These are phyloP conservation scores for Cephus spinipes DNA, from an alignment of 2,888 invertebrate genomes.

Conservation along the genomic window DNA sequence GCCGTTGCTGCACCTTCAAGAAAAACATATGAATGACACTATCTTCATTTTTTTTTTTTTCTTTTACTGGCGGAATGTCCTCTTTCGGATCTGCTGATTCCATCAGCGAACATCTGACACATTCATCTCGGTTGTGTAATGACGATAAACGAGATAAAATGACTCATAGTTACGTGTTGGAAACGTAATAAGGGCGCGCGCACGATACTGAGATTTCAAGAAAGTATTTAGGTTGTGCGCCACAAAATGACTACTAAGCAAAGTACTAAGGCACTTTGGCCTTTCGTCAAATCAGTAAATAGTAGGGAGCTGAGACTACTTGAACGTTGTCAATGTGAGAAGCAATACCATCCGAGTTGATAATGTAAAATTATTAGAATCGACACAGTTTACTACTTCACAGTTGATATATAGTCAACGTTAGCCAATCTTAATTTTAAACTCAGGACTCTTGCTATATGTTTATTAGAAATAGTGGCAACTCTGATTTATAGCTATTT, in stretches of 20 bases:
- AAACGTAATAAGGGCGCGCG: not conserved
- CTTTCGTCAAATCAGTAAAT: not conserved
- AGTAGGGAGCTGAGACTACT: not conserved
- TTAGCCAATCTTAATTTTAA: not conserved
- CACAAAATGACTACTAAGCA: not conserved
- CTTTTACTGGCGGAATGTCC: not conserved
- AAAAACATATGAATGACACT: not conserved
- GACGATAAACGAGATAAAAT: slow-evolving; percentile 1
- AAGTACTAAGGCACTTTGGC: not conserved
- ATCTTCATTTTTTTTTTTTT: not conserved
- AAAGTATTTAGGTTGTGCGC: slow-evolving; percentile 2
- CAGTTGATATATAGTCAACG: not conserved
- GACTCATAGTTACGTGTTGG: slow-evolving; percentile 16
- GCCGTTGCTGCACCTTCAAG: not conserved
- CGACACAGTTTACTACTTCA: not conserved
- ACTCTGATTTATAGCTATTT: slow-evolving; percentile 50
- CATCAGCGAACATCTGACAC: slow-evolving; percentile 40
- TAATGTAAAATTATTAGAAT: not conserved
- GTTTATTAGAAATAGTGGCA: slow-evolving; percentile 37
- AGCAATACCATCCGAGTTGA: not conserved
- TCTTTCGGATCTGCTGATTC: slow-evolving; percentile 36
- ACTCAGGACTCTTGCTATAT: not conserved
- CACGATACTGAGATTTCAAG: slow-evolving; percentile 14
- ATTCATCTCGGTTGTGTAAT: slow-evolving; percentile 30
- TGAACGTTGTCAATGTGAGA: not conserved